Conservation (phyloP, 2,888 invertebrate genomes). For the Agrilus mali region DNA sequence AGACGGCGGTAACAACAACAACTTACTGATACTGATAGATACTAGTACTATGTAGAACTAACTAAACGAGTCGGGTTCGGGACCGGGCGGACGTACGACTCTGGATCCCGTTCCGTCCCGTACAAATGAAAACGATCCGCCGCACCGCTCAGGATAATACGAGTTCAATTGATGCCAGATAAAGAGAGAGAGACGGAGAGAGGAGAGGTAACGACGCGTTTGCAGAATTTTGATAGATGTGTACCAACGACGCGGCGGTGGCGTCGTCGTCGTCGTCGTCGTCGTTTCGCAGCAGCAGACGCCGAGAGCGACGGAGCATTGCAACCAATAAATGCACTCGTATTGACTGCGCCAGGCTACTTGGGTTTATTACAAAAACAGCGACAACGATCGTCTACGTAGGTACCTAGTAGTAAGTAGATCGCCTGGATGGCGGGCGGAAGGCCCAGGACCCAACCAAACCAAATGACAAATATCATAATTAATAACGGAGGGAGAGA, state of each 20-base stretch:
- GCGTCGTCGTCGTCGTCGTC: constrained; percentile 1
- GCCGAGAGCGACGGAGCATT: too few relatives aligned
- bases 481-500: too few relatives aligned
- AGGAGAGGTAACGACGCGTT: constrained; percentile 8
- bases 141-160: constrained; percentile 14
- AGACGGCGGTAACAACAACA: neutral
- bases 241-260: constrained; percentile 8
- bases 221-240: constrained; percentile 12
- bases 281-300: too few relatives aligned
- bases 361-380: too few relatives aligned
- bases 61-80: constrained; percentile 3
- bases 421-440: too few relatives aligned
- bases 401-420: too few relatives aligned
- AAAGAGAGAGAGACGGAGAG: constrained; percentile 12
- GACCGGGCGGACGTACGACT: constrained; percentile 4
- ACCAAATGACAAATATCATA: too few relatives aligned
- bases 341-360: too few relatives aligned
- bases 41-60: too few relatives aligned
- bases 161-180: constrained; percentile 16
- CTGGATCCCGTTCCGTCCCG: constrained; percentile 10
- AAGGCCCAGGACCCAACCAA: too few relatives aligned
- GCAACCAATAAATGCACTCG: too few relatives aligned
- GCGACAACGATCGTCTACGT: too few relatives aligned
- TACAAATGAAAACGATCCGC: constrained; percentile 18
- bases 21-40: constrained; percentile 2